phyloP scores from a whole-genome alignment of 35 echinoderm and acorn worm genomes.

The Acanthaster planci region DNA sequence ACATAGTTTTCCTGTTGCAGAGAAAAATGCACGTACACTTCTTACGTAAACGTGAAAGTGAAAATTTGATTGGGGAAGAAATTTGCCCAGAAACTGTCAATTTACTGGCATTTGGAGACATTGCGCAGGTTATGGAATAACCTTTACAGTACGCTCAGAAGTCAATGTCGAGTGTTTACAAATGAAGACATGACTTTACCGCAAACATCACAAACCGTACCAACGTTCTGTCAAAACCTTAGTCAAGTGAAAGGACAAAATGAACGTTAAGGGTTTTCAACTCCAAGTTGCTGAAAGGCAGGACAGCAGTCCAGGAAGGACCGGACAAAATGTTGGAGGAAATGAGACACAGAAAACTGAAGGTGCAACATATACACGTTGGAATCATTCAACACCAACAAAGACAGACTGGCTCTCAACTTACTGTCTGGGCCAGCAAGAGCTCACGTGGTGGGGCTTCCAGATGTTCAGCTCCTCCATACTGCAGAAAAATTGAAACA shows the following conservation, averaged over 20 bases:
- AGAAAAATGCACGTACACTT: too few relatives aligned
- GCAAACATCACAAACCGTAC: too few relatives aligned
- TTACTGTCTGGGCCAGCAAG: slow-evolving; percentile 94
- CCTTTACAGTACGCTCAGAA: neutral
- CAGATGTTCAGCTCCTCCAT: slow-evolving; percentile 96
- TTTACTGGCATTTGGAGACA: too few relatives aligned
- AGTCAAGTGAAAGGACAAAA: too few relatives aligned
- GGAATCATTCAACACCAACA: neutral
- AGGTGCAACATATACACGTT: neutral
- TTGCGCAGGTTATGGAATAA: neutral
- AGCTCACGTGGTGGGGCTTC: slow-evolving; percentile 84
- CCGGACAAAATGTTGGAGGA: neutral
- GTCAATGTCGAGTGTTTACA: too few relatives aligned
- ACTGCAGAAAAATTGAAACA: slow-evolving; percentile 66
- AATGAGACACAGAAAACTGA: neutral
- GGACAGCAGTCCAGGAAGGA: neutral
- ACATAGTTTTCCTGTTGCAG: slow-evolving; percentile 88
- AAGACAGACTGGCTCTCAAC: slow-evolving; percentile 4
- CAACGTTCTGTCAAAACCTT: too few relatives aligned
- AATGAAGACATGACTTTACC: too few relatives aligned
- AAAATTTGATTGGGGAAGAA: too few relatives aligned
- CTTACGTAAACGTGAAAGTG: too few relatives aligned
- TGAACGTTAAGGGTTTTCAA: too few relatives aligned
- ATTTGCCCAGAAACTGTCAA: too few relatives aligned
- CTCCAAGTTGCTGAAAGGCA: neutral